Evolutionary conservation across 2,888 invertebrate genomes (phyloP).

Genomic region (Chymomyza amoena): DNA sequence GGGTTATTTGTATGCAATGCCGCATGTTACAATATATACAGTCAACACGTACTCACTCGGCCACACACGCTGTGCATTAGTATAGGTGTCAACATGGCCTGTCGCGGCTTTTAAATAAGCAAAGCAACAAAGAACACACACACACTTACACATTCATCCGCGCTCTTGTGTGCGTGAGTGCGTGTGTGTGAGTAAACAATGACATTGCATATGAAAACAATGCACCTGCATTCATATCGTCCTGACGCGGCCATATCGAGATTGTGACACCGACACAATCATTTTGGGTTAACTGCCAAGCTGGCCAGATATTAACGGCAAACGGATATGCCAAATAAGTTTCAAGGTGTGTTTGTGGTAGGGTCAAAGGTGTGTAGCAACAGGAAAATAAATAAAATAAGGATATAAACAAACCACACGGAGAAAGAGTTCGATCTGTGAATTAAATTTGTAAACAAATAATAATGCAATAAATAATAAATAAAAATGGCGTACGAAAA

Average conservation of each 20-base stretch:
- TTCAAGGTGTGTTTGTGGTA: neutral
- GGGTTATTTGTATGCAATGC: slow-evolving; percentile 6
- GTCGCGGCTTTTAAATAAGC: slow-evolving; percentile 53
- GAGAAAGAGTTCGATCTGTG: neutral
- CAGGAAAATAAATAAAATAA: neutral
- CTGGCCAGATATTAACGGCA: slow-evolving; percentile 22
- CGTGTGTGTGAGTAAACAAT: slow-evolving; percentile 16
- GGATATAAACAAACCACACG: too few relatives aligned
- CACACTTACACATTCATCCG: slow-evolving; percentile 5
- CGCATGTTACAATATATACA: neutral
- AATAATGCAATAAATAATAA: too few relatives aligned
- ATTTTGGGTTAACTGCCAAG: neutral
- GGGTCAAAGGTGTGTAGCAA: slow-evolving; percentile 21
- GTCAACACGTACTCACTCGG: neutral
- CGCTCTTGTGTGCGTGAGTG: neutral
- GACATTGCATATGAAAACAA: slow-evolving; percentile 20
- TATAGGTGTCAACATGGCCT: slow-evolving; percentile 47
- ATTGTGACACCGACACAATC: slow-evolving; percentile 12
- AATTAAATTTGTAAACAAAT: neutral
- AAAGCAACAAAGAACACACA: slow-evolving; percentile 33
- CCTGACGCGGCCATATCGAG: slow-evolving; percentile 12
- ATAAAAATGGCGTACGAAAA: too few relatives aligned
- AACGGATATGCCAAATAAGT: slow-evolving; percentile 22
- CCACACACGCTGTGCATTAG: neutral
- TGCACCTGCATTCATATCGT: slow-evolving; percentile 6